Conservation (phyloP, 2,797 vertebrate genomes). For the Hybognathus amarus region DNA sequence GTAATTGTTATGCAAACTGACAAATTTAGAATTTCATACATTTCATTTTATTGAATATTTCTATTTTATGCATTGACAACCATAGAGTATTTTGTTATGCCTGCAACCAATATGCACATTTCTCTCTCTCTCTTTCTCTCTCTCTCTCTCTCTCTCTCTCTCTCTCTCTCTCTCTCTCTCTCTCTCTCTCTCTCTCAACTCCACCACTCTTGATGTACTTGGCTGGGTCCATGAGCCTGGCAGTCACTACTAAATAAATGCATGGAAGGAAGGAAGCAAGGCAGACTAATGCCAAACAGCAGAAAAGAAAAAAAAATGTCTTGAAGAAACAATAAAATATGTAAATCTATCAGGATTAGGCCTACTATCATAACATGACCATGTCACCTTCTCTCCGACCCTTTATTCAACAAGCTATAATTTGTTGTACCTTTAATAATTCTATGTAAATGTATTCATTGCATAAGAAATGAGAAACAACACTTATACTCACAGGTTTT, state of each 20-base stretch:
- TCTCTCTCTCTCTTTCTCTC: background rate
- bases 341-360: conserved; percentile 29
- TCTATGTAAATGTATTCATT: background rate
- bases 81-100: background rate
- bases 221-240: conserved; percentile 3
- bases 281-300: conserved; percentile 10
- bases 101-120: background rate
- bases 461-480: background rate
- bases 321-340: background rate
- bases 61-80: background rate
- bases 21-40: background rate
- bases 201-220: conserved; percentile 1
- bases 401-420: background rate
- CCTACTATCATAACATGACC: conserved; percentile 24
- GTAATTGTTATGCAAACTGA: background rate
- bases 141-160: background rate
- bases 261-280: background rate
- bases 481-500: background rate
- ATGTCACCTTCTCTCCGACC: background rate
- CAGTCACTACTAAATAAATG: background rate
- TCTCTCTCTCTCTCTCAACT: background rate
- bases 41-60: background rate
- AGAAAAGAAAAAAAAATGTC: background rate
- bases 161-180: background rate
- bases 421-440: background rate